These are phyloP conservation scores for Drosophila aff. DNA, from an alignment of 1,140 invertebrate species.

Conservation along the genomic window DNA sequence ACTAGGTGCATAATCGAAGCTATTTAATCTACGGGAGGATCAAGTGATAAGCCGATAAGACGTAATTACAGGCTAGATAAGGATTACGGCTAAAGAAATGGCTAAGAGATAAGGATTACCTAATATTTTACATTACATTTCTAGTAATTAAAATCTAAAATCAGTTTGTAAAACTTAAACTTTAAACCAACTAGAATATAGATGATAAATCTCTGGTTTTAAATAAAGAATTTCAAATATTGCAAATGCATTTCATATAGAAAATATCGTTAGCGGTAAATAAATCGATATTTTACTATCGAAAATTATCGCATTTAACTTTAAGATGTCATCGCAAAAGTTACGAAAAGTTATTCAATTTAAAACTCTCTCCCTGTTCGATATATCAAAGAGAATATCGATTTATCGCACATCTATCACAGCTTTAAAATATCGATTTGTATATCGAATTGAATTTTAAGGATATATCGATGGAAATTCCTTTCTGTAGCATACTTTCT, in stretches of 20 bases:
- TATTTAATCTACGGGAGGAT: not conserved
- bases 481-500: not conserved
- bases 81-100: not conserved
- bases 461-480: no score
- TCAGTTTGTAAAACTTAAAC: not conserved
- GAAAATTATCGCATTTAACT: not conserved
- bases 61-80: not conserved
- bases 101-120: not conserved
- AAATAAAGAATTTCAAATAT: not conserved
- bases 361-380: not conserved
- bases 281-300: not conserved
- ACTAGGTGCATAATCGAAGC: slow-evolving; percentile 8
- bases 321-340: not conserved
- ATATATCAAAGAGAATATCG: not conserved
- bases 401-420: not conserved
- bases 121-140: not conserved
- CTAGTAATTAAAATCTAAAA: not conserved
- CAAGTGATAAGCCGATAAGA: not conserved
- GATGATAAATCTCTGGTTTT: not conserved
- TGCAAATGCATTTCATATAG: no score
- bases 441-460: no score
- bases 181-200: not conserved
- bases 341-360: not conserved
- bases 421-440: not conserved
- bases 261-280: not conserved